Conservation (phyloP, 92 coral and sea anemone species). For the Montipora capitata region DNA sequence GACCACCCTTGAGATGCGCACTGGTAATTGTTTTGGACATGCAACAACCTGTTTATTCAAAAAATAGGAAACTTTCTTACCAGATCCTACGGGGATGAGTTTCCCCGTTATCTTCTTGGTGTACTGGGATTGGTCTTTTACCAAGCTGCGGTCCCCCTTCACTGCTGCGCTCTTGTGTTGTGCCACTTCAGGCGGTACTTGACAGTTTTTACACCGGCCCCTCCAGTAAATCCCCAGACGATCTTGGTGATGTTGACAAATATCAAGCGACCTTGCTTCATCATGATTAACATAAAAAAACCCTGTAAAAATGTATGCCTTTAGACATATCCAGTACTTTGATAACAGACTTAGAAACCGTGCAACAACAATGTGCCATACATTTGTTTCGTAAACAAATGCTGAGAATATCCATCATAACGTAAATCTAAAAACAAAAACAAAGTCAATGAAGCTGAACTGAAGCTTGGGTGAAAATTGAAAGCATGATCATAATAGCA, state of each 20-base stretch:
- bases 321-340: conserved; percentile 9
- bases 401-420: conserved; percentile 34
- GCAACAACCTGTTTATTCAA: conserved; percentile 6
- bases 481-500: conserved; percentile 26
- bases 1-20: conserved; percentile 17
- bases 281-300: conserved; percentile 27
- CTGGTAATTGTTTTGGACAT: background rate
- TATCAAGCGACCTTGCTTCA: background rate
- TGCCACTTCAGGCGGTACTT: conserved; percentile 22
- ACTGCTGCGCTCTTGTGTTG: background rate
- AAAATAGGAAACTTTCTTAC: conserved; percentile 3
- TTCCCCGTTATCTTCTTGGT: conserved; percentile 6
- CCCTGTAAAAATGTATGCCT: conserved; percentile 9
- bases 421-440: conserved; percentile 10
- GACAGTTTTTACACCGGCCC: conserved; percentile 24
- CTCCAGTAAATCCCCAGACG: conserved; percentile 33
- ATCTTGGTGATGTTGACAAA: conserved; percentile 23
- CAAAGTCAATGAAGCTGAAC: conserved; percentile 36
- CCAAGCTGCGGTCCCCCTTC: conserved; percentile 28
- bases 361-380: conserved; percentile 12
- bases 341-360: conserved; percentile 6
- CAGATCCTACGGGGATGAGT: conserved; percentile 10
- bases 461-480: conserved; percentile 29
- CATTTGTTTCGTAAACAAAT: conserved; percentile 13
- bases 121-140: background rate